These are phyloP conservation scores for Chymomyza procnemis DNA, from an alignment of 2,888 invertebrate species.

Conservation along the genomic window DNA sequence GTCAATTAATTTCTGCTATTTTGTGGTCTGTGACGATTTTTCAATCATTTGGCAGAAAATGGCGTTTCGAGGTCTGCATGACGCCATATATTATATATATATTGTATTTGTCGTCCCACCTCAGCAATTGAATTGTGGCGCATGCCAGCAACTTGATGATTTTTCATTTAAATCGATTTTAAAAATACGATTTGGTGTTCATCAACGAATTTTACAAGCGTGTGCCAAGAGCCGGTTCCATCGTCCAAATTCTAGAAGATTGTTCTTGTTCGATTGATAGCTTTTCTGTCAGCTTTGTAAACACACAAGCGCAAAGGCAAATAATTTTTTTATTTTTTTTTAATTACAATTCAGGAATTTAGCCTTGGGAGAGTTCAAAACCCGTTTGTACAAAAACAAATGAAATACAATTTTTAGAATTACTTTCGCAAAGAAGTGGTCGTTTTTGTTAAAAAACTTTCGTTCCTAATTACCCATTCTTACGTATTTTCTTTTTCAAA, in stretches of 20 bases:
- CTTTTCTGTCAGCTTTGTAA: slow-evolving; percentile 32
- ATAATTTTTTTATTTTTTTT: slow-evolving; percentile 28
- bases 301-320: slow-evolving; percentile 14
- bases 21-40: slow-evolving; percentile 30
- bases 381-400: slow-evolving; percentile 9
- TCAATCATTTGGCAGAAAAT: slow-evolving; percentile 35
- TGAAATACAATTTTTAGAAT: neutral
- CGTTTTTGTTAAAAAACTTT: too few species aligned
- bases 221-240: slow-evolving; percentile 55
- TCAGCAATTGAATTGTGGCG: slow-evolving; percentile 19
- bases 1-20: slow-evolving; percentile 16
- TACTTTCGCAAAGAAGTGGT: too few species aligned
- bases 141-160: slow-evolving; percentile 34
- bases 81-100: slow-evolving; percentile 38
- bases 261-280: slow-evolving; percentile 22
- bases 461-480: too few species aligned
- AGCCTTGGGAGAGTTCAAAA: slow-evolving; percentile 59
- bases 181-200: slow-evolving; percentile 1
- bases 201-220: slow-evolving; percentile 28
- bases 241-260: slow-evolving; percentile 23
- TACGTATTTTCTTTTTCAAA: too few species aligned
- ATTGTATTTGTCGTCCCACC: slow-evolving; percentile 2
- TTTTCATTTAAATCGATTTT: slow-evolving; percentile 52
- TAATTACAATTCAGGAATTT: slow-evolving; percentile 20
- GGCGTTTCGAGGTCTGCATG: slow-evolving; percentile 36